Evolutionary conservation across 1,140 invertebrate species (phyloP).

Genomic region (Drosophila equinoxialis): DNA sequence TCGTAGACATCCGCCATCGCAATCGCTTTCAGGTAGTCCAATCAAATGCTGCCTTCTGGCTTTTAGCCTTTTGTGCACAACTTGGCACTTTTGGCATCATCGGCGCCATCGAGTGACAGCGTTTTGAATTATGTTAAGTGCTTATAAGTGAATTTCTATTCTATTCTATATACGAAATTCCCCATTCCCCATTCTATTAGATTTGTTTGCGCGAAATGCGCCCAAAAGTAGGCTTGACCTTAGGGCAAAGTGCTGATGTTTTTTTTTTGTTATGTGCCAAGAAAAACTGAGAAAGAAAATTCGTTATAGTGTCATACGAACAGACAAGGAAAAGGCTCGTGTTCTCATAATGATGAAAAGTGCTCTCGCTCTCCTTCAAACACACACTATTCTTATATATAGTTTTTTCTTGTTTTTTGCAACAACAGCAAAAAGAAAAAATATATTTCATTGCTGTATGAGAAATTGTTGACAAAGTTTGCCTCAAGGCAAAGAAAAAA

Average conservation of each 20-base stretch:
- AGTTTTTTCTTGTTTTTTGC: constrained; percentile 60
- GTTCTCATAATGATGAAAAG: constrained; percentile 66
- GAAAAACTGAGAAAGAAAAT: constrained; percentile 46
- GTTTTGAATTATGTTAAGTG: constrained; percentile 70
- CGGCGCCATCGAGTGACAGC: constrained; percentile 47
- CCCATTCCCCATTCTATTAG: constrained; percentile 35
- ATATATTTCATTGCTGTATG: constrained; percentile 71
- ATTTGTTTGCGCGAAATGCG: constrained; percentile 68
- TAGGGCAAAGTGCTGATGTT: constrained; percentile 40
- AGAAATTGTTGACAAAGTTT: constrained; percentile 80
- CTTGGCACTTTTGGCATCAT: constrained; percentile 23
- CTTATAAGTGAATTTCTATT: constrained; percentile 15
- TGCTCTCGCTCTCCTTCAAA: constrained; percentile 20
- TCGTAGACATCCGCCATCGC: background rate
- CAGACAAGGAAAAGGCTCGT: constrained; percentile 30
- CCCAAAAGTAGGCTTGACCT: constrained; percentile 68
- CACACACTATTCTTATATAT: background rate
- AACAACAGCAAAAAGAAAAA: constrained; percentile 57
- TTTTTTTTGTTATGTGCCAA: constrained; percentile 4
- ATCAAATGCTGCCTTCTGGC: background rate
- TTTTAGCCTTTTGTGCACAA: constrained; percentile 18
- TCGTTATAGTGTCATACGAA: constrained; percentile 63
- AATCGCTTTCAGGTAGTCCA: background rate
- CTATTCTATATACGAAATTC: constrained; percentile 13
- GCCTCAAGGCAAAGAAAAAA: constrained; percentile 75